phyloP scores from a whole-genome alignment of 2,113 vertebrate species.

The Nyctereutes procyonoides region DNA sequence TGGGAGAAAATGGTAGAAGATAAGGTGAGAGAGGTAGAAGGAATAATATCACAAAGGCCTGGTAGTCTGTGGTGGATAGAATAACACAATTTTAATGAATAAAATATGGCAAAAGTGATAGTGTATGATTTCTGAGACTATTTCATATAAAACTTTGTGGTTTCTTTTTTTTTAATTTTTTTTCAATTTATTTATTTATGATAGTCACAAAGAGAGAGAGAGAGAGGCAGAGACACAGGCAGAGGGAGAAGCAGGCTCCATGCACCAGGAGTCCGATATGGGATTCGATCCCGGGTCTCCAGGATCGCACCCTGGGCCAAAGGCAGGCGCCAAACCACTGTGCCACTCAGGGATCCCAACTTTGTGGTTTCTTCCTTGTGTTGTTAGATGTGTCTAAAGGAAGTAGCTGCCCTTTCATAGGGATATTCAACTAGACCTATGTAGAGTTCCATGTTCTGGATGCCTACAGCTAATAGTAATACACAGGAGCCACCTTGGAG shows the following conservation, averaged over 20 bases:
- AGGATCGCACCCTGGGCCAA: too few species aligned
- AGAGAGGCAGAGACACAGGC: too few species aligned
- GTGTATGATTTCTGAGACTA: not conserved
- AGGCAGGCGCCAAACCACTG: too few species aligned
- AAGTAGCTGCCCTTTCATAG: not conserved
- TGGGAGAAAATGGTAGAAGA: not conserved
- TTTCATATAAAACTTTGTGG: not conserved
- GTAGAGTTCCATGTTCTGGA: not conserved
- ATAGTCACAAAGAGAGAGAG: too few species aligned
- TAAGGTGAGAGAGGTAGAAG: not conserved
- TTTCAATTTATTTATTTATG: too few species aligned
- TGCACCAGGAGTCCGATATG: too few species aligned
- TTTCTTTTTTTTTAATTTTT: too few species aligned
- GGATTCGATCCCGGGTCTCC: too few species aligned
- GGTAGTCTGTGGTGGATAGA: not conserved
- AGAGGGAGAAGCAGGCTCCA: too few species aligned
- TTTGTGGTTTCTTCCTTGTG: not conserved
- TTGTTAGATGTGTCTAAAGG: not conserved
- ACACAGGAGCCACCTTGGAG: not conserved
- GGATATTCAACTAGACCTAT: not conserved
- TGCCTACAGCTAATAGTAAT: not conserved
- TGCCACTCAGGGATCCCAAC: too few species aligned
- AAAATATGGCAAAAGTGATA: not conserved
- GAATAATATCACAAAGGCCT: not conserved
- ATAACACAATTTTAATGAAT: not conserved